A percentile compares a stretch with the other conserved stretches of the same genome.
Conservation (phyloP, 2,888 invertebrate genomes). For the Chrysodeixis includens region DNA sequence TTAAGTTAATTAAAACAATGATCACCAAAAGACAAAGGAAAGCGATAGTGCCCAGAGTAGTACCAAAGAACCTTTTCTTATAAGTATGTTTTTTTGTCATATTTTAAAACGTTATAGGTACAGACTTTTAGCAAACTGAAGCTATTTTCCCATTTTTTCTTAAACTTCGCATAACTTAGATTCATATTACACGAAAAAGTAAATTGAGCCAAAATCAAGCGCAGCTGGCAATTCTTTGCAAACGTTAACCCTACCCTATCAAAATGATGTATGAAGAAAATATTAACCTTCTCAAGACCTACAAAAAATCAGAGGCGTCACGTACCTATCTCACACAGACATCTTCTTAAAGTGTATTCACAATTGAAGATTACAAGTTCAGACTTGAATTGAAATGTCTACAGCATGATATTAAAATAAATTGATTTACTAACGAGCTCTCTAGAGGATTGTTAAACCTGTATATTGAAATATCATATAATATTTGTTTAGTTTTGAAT, state of each 20-base stretch:
- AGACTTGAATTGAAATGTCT: conserved; percentile 4
- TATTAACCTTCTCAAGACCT: conserved; percentile 6
- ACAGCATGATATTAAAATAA: background rate
- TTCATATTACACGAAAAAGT: background rate
- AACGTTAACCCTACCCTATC: conserved; percentile 3
- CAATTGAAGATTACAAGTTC: conserved; percentile 2
- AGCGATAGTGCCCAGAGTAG: too few relatives aligned
- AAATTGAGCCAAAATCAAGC: background rate
- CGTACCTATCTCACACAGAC: background rate
- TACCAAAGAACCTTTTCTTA: too few relatives aligned
- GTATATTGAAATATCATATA: background rate
- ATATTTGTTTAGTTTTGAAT: background rate
- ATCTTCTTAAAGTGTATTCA: background rate
- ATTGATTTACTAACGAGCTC: background rate
- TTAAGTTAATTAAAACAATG: too few relatives aligned
- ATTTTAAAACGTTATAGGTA: too few relatives aligned
- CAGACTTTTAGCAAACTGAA: too few relatives aligned
- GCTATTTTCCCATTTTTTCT: too few relatives aligned
- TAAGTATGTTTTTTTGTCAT: too few relatives aligned
- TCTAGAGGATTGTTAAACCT: background rate
- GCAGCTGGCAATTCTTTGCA: background rate
- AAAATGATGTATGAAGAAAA: conserved; percentile 8
- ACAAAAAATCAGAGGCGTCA: background rate
- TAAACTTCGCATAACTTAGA: background rate
- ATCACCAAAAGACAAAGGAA: too few relatives aligned